phyloP scores from a whole-genome alignment of 2,797 vertebrate species.

The Manis pentadactyla region DNA sequence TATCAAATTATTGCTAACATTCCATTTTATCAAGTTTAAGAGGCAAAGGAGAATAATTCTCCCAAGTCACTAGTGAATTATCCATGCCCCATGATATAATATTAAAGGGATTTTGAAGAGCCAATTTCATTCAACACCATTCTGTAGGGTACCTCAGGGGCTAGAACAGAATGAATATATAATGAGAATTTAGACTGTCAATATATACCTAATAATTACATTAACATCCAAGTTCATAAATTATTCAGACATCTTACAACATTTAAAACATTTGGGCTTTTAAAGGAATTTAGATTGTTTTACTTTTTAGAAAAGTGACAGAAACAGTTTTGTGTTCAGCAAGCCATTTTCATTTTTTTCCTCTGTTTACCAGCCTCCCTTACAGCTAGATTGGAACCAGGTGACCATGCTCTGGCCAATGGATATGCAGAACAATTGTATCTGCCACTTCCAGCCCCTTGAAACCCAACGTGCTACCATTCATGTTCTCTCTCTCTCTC shows the following conservation, averaged over 20 bases:
- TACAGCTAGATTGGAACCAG: neutral
- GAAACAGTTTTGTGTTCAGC: neutral
- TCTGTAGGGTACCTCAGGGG: neutral
- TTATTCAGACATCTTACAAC: neutral
- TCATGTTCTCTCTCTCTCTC: neutral
- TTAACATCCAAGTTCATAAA: neutral
- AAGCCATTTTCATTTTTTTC: neutral
- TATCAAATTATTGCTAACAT: neutral
- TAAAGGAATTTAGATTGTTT: conserved; percentile 1
- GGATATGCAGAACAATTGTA: neutral
- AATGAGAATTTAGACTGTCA: neutral
- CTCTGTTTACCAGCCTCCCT: neutral
- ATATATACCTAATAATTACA: neutral
- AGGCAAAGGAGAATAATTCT: neutral
- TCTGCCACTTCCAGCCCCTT: neutral
- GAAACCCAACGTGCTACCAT: neutral
- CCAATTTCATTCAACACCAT: neutral
- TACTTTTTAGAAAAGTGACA: neutral
- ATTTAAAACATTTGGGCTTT: neutral
- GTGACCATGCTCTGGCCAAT: neutral
- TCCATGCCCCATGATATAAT: neutral
- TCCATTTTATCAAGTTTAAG: conserved; percentile 9
- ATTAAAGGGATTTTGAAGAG: neutral
- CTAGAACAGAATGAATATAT: neutral
- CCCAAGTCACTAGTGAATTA: neutral